A percentile compares a stretch with the other conserved stretches of the same genome.
Evolutionary conservation across 2,888 invertebrate species (phyloP).

Genomic region (Euphydryas editha): DNA sequence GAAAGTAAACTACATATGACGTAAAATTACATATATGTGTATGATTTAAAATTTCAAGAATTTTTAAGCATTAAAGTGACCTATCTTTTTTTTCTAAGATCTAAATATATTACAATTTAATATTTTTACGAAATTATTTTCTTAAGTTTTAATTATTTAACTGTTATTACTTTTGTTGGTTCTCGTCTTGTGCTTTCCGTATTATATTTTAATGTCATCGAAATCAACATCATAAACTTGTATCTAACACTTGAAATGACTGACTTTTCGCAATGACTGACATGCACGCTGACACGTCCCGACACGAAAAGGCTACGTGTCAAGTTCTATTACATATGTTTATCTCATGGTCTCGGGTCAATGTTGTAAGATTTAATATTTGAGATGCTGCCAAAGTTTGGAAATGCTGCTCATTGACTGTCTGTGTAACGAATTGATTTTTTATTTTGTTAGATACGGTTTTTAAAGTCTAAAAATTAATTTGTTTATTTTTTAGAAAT

Average conservation of each 20-base stretch:
- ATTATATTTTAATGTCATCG: too few species aligned
- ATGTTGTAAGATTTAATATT: conserved; percentile 8
- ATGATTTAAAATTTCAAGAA: too few species aligned
- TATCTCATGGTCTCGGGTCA: conserved; percentile 22
- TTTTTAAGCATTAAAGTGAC: too few species aligned
- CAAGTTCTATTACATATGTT: conserved; percentile 15
- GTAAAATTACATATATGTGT: too few species aligned
- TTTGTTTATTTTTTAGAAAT: too few species aligned
- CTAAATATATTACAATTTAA: too few species aligned
- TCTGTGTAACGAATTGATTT: not conserved
- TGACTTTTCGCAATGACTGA: conserved; percentile 19
- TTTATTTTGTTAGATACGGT: not conserved
- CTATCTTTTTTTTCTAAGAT: too few species aligned
- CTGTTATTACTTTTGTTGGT: too few species aligned
- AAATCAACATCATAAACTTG: not conserved
- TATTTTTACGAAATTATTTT: too few species aligned
- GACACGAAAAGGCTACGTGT: conserved; percentile 19
- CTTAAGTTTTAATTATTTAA: too few species aligned
- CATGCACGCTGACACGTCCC: conserved; percentile 19
- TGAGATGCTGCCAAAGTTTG: not conserved
- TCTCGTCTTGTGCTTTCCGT: too few species aligned
- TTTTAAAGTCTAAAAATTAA: not conserved
- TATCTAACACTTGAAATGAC: not conserved
- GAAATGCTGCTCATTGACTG: not conserved
- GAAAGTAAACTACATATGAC: too few species aligned